Conservation (phyloP, 2,797 vertebrate species). For the Cuculus canorus region DNA sequence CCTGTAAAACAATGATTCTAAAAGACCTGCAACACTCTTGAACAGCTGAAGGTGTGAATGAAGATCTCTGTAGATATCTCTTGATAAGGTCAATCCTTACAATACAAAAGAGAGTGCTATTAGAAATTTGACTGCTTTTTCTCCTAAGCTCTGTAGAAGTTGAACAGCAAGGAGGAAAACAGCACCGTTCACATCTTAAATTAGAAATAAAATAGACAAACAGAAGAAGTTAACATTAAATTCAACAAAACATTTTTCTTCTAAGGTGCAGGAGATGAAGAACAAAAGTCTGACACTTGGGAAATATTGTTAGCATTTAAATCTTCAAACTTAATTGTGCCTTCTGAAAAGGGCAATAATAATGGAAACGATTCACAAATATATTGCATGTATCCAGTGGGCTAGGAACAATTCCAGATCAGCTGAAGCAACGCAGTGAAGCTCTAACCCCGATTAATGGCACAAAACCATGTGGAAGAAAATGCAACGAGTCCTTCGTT, state of each 20-base stretch:
- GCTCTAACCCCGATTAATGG: not conserved
- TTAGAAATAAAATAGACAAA: not conserved
- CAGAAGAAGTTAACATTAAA: not conserved
- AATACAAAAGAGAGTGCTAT: not conserved
- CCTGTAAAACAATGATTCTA: not conserved
- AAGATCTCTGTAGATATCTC: not conserved
- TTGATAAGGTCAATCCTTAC: not conserved
- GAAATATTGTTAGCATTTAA: not conserved
- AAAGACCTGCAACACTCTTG: not conserved
- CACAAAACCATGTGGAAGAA: not conserved
- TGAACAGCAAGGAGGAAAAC: not conserved
- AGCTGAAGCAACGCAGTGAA: not conserved
- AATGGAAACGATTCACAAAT: not conserved
- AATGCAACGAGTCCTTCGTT: not conserved
- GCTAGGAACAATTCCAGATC: not conserved
- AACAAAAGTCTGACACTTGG: not conserved
- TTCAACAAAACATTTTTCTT: not conserved
- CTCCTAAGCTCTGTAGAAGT: not conserved
- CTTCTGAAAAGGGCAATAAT: not conserved
- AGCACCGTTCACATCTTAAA: not conserved
- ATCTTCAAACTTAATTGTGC: not conserved
- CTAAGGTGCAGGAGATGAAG: not conserved
- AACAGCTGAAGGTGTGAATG: not conserved
- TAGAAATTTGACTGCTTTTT: not conserved
- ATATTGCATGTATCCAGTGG: not conserved